Evolutionary conservation across 2,797 vertebrate genomes (phyloP).

Genomic region (Simalia tracyae): DNA sequence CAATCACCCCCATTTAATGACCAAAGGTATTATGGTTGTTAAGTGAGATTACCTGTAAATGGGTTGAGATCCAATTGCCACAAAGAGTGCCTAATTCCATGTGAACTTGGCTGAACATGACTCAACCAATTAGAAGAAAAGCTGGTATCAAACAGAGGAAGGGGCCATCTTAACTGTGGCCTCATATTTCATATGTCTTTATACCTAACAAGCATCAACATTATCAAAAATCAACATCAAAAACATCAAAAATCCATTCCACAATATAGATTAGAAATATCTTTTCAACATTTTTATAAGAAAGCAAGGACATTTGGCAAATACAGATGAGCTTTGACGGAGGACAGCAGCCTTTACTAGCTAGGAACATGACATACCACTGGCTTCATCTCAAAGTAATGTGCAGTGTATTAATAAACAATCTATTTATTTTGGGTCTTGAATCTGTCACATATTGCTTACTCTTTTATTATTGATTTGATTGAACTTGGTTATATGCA

Average conservation of each 20-base stretch:
- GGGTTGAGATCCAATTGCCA: background rate
- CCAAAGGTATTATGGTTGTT: too few relatives aligned
- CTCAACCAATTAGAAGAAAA: background rate
- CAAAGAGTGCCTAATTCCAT: background rate
- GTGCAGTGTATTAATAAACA: background rate
- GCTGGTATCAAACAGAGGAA: background rate
- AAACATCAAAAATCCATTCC: background rate
- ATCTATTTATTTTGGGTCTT: background rate
- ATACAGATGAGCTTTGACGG: background rate
- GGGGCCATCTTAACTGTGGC: background rate
- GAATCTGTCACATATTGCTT: background rate
- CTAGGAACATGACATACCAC: background rate
- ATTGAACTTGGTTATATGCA: background rate
- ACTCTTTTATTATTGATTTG: background rate
- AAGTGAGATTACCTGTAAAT: background rate
- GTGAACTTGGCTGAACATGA: background rate
- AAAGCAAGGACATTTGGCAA: constrained; percentile 12
- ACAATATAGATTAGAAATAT: background rate
- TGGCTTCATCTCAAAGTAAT: background rate
- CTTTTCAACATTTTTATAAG: rapidly evolving
- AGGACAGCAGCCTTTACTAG: constrained; percentile 46
- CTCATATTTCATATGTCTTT: background rate
- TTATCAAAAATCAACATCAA: background rate
- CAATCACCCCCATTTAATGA: too few relatives aligned
- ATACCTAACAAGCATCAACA: background rate